Base-by-base conservation (phyloP, 2,888 invertebrate genomes). In the Steinernema hermaphroditum region DNA sequence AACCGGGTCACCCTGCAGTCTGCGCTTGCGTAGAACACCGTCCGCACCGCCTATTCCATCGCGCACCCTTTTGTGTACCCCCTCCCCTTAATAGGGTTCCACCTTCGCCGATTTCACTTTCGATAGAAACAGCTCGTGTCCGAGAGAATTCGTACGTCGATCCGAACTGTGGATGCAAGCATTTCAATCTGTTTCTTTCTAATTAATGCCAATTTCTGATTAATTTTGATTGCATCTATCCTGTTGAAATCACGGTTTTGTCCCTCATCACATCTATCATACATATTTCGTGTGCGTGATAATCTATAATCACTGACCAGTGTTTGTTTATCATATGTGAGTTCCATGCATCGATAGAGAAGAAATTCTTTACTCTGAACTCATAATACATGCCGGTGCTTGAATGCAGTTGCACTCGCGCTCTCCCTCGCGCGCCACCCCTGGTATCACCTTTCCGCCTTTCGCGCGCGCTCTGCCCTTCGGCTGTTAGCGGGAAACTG, bases 381-480 rank as follows among this genome's bases (percentile, higher is more conserved):
- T 37, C 6, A 4, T 4, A 37, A 12, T 37, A 37, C 8, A 54
- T 1, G 37, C 29, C 12, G 19, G 19, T 24, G 27, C 6, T 9
- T 27, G 4, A 29, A 37, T 69, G 68, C 68, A 74, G 75, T 29
- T 43, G 71, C 22, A 69, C 43, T 19, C 74, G 75, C 16, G 43
- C 72, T 22, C 32, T 72, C 43, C 27, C 37, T 27, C 27, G 44
- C 69, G n/a, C 34, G 2, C 16, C 8, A 46, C 41, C 34, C 1
- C 32, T 32, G 62, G 50, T 27, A 16, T 22, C 37, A 24, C 12
- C 72, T 19, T 69, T 69, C 22, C 37, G 57, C 37, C 68, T 41
- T 54, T 49, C 43, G 49, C 68, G 12, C 34, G 16, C 72, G 22
- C 16, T 46, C n/a, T 46, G 46, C 22, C 46, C 46, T 6, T 46